Evolutionary conservation across 1,140 invertebrate species (phyloP).

Genomic region (Thaumetopoea pityocampa): DNA sequence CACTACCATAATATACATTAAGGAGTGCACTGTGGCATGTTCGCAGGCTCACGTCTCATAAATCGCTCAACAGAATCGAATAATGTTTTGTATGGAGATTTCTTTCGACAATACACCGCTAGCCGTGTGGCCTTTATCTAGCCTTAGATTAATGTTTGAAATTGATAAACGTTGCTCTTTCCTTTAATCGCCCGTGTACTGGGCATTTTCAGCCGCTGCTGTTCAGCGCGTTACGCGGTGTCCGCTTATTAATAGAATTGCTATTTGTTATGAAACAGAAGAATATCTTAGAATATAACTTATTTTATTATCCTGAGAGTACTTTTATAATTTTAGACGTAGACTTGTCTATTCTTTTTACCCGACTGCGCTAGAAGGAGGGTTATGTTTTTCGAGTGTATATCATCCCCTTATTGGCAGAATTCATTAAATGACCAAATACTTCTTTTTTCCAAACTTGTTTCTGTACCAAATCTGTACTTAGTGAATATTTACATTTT

Average conservation of each 20-base stretch:
- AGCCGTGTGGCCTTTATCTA: constrained; percentile 69
- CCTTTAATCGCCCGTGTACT: constrained; percentile 16
- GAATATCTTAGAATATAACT: too few species aligned
- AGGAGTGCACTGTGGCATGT: constrained; percentile 48
- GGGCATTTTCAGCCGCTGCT: constrained; percentile 1
- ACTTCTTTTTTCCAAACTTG: too few species aligned
- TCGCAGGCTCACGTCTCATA: constrained; percentile 58
- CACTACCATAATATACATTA: constrained; percentile 75
- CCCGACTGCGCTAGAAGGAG: too few species aligned
- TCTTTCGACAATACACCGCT: constrained; percentile 64
- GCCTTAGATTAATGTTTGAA: constrained; percentile 66
- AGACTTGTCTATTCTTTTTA: too few species aligned
- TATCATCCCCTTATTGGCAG: too few species aligned
- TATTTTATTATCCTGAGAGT: not conserved
- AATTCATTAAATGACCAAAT: too few species aligned
- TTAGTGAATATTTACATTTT: too few species aligned
- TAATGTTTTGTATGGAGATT: constrained; percentile 76
- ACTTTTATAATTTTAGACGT: not conserved
- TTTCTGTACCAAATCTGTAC: too few species aligned
- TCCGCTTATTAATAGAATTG: not conserved
- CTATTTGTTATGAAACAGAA: too few species aligned
- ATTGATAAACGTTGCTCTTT: constrained; percentile 54
- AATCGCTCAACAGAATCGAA: constrained; percentile 67
- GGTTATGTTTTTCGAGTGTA: too few species aligned
- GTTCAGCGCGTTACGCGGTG: not conserved